Conservation (phyloP, 2,797 vertebrate species). For the Chaenodraco wilsoni region DNA sequence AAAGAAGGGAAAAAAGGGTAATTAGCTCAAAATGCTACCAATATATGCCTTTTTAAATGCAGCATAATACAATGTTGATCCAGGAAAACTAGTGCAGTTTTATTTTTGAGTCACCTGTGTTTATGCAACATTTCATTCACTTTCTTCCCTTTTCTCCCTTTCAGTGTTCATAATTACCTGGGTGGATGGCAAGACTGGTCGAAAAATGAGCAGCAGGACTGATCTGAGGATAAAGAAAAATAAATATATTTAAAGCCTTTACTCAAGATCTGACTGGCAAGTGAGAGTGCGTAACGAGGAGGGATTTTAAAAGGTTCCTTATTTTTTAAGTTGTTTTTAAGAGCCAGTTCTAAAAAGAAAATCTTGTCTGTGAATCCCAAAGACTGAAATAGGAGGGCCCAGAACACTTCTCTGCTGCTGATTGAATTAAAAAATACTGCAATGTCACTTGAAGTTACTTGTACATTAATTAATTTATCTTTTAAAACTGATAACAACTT, state of each 20-base stretch:
- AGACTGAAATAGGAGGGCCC: constrained; percentile 42
- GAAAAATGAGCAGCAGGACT: constrained; percentile 78
- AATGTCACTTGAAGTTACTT: constrained; percentile 38
- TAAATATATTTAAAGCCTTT: neutral
- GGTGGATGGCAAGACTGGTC: constrained; percentile 95
- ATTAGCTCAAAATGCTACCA: neutral
- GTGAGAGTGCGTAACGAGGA: neutral
- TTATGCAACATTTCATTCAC: constrained; percentile 25
- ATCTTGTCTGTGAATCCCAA: constrained; percentile 39
- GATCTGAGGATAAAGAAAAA: constrained; percentile 30
- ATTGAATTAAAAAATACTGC: neutral
- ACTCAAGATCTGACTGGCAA: neutral
- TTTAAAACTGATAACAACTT: constrained; percentile 22
- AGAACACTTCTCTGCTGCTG: constrained; percentile 1
- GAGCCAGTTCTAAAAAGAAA: constrained; percentile 24
- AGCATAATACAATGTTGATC: neutral
- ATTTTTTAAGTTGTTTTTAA: constrained; percentile 9
- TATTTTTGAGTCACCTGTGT: neutral
- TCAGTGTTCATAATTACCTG: constrained; percentile 88
- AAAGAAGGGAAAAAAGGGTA: neutral
- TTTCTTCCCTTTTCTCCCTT: constrained; percentile 47
- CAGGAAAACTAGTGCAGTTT: neutral
- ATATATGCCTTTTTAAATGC: neutral
- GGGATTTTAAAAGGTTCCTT: constrained; percentile 5
- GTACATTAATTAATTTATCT: constrained; percentile 5